Base-by-base conservation (phyloP, 2,888 invertebrate species). In the Rhabditoides inermis region DNA sequence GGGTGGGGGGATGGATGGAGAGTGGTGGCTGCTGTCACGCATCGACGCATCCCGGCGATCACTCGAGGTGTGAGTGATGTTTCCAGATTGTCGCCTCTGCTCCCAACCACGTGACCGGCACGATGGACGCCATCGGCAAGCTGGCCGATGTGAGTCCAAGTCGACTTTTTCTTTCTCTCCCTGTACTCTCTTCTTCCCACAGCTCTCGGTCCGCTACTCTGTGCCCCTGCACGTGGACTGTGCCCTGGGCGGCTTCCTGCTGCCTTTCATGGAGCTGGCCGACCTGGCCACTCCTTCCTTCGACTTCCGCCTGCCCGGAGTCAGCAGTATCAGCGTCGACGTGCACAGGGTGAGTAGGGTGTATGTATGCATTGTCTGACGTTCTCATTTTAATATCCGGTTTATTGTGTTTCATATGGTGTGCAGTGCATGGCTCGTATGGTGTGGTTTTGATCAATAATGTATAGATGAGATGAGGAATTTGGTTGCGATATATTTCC, bases 201-300 rank as follows among this genome's bases (percentile, higher is more conserved):
- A 80, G 79, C 67, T 82, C 15, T 82, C 81, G 7, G 51, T 68
- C 42, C 72, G 76, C 48, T 86, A 87, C 77, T 82, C 85, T 53
- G 85, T 98, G 54, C 95, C 95, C 0, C 86, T 98, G 0, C 98
- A 98, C 81, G 92, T 95, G 36, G 98, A 98, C 80, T 88, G 88
- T 32, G 95, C 95, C 71, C 83, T 98, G 2, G 98, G 98, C 32
- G 95, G 98, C 28, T 95, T 98, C 80, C 81, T 95, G 35, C 84
- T 90, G 3, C 88, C 87, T 15, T 92, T 98, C 78, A 89, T 92
- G 87, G 83, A 84, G 49, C 83, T 84, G 46, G 90, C 90, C 12
- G 94, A 94, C 0, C 89, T 84, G 76, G 75, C 80, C 0, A 72
- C 90, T 5, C 85, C 85, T 0, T 81, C 82, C 15, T 91, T 90